Evolutionary conservation across 2,888 invertebrate species (phyloP).

Genomic region (Spicauda simplicius): DNA sequence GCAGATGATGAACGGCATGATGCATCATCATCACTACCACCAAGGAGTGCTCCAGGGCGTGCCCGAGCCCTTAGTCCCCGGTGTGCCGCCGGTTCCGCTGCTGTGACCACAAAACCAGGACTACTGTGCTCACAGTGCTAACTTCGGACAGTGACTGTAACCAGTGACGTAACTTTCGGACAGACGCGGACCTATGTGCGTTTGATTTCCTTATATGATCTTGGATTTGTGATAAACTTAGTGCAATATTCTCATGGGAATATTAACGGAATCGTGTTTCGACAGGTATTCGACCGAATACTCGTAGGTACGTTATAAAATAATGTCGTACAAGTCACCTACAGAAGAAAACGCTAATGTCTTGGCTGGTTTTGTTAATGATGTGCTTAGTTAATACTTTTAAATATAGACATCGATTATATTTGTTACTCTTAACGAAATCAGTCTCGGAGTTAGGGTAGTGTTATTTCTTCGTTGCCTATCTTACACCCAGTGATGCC

Average conservation of each 20-base stretch:
- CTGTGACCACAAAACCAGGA: conserved; percentile 78
- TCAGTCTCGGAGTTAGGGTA: conserved; percentile 42
- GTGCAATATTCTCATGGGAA: conserved; percentile 68
- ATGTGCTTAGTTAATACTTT: conserved; percentile 1
- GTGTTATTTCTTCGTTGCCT: conserved; percentile 41
- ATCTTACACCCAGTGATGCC: conserved; percentile 34
- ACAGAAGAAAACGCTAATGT: conserved; percentile 47
- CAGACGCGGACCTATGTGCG: conserved; percentile 26
- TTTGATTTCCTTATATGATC: conserved; percentile 43
- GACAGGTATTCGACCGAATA: conserved; percentile 29
- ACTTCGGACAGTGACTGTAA: conserved; percentile 43
- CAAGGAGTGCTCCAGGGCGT: conserved; percentile 81
- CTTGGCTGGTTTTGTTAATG: conserved; percentile 37
- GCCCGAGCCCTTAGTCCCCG: conserved; percentile 77
- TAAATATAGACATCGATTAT: not conserved
- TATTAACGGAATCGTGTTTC: conserved; percentile 47
- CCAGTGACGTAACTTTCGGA: conserved; percentile 32
- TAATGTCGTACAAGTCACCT: conserved; percentile 34
- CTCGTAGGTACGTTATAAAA: conserved; percentile 35
- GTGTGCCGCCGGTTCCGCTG: conserved; percentile 76
- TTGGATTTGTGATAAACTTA: conserved; percentile 66
- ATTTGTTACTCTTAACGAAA: conserved; percentile 35
- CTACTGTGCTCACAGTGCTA: conserved; percentile 61
- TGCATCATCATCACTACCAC: conserved; percentile 81
- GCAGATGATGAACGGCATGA: conserved; percentile 83